Base-by-base conservation (phyloP, 2,797 vertebrate genomes). In the Chaetodon trifasciatus region DNA sequence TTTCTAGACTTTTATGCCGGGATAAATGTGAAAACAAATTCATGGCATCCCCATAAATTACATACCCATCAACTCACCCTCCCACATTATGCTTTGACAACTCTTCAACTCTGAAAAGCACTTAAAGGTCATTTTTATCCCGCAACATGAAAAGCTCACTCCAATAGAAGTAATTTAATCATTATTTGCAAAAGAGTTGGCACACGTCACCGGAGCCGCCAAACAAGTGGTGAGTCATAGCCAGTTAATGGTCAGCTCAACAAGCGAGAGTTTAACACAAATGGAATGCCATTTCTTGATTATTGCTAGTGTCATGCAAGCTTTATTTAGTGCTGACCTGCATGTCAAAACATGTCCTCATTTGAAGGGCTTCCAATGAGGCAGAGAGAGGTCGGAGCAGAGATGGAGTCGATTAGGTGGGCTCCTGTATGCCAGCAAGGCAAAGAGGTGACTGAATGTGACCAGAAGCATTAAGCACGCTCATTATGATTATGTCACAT, bases 191-290 rank as follows among this genome's bases (percentile, higher is more conserved):
- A 69, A 76, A 74, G 69, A 86, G 66, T 70, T 70, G 80, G 83
- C 88, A 56, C 78, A 60, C 50, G 69, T 84, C 89, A 83, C 70
- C 6, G 78, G n/a, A 74, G 74, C 81, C 60, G 72, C 87, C 82
- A 90, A 88, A 89, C 81, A 89, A 86, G 83, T 35, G 79, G 87
- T 92, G 90, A 93, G 84, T 93, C 92, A 93, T 28, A 17, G 78
- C 53, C 76, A 11, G 83, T 81, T 89, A 91, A 89, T 85, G 90
- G 91, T 91, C 89, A 89, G 88, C 83, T 88, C 83, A 79, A 89
- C 80, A 71, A 82, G 89, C 64, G n/a, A 21, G 77, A 70, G 85
- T 78, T 89, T 85, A 87, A 92, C 90, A 91, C 87, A 89, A 88
- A 94, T 83, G 82, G 66, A 90, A 83, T 40, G 84, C 24, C 85